phyloP scores from a whole-genome alignment of 2,797 vertebrate genomes.

The Anniella stebbinsi region DNA sequence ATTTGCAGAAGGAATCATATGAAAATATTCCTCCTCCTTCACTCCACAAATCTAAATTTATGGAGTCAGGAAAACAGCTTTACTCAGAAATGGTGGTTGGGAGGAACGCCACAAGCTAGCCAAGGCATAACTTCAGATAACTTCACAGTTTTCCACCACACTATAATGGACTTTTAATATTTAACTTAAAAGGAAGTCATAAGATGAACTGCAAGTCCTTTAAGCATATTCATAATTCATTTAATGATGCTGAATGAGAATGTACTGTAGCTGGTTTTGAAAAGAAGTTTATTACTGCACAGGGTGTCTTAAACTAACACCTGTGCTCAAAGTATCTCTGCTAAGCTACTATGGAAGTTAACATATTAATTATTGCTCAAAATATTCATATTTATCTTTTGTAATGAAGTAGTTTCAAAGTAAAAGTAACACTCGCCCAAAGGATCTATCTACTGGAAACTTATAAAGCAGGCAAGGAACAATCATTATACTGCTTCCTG shows the following conservation, averaged over 20 bases:
- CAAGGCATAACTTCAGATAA: not conserved
- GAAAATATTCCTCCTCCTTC: not conserved
- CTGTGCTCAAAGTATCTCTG: not conserved
- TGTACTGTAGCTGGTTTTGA: not conserved
- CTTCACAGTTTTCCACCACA: not conserved
- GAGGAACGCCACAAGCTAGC: not conserved
- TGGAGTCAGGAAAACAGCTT: not conserved
- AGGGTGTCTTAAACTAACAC: not conserved
- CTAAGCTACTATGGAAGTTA: not conserved
- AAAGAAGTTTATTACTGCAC: not conserved
- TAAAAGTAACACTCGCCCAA: not conserved
- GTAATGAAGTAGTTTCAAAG: not conserved
- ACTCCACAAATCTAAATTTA: not conserved
- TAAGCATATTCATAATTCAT: not conserved
- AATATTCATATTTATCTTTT: not conserved
- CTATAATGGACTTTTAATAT: not conserved
- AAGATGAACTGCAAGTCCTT: not conserved
- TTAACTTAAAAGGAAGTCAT: not conserved
- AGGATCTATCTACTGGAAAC: not conserved
- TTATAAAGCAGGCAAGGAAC: not conserved
- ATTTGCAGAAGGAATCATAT: not conserved
- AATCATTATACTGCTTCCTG: slow-evolving; percentile 8
- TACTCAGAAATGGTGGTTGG: not conserved
- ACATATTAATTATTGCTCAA: not conserved
- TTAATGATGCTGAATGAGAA: not conserved